These are phyloP conservation scores for Cygnus buccinator DNA, from an alignment of 2,113 vertebrate species.

Conservation along the genomic window DNA sequence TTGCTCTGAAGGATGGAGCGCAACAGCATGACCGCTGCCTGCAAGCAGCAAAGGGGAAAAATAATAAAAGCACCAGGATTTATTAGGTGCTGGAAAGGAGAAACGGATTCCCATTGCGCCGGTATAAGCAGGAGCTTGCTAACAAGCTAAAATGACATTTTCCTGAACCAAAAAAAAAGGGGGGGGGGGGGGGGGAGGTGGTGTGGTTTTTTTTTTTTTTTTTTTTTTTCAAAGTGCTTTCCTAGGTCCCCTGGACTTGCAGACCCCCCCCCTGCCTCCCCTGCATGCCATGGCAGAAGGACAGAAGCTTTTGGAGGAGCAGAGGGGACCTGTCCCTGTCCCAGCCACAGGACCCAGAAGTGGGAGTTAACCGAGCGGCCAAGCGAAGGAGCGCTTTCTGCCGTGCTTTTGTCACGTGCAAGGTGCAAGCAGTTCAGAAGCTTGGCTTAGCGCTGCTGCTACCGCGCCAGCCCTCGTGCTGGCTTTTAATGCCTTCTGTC, in stretches of 20 bases:
- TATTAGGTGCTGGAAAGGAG: conserved; percentile 56
- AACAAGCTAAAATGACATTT: conserved; percentile 25
- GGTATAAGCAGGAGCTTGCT: not conserved
- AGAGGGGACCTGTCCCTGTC: not conserved
- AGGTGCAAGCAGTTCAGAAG: conserved; percentile 7
- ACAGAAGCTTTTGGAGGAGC: not conserved
- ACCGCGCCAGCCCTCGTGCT: not conserved
- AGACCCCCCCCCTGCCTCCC: not conserved
- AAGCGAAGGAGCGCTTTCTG: not conserved
- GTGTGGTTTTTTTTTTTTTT: not conserved
- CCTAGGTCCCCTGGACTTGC: accelerated
- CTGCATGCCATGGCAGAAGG: not conserved
- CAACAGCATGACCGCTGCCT: conserved; percentile 14
- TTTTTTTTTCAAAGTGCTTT: not conserved
- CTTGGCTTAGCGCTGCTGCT: not conserved
- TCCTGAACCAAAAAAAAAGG: not conserved
- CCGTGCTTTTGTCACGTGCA: not conserved
- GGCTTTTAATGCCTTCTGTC: not conserved
- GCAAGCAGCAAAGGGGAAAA: conserved; percentile 17
- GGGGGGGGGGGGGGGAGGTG: not conserved
- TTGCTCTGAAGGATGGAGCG: conserved; percentile 1
- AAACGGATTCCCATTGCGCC: not conserved
- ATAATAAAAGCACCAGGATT: conserved; percentile 48
- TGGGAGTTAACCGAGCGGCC: not conserved
- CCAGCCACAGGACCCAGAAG: not conserved